Evolutionary conservation across 2,888 invertebrate species (phyloP).

Genomic region (Melolontha melolontha): DNA sequence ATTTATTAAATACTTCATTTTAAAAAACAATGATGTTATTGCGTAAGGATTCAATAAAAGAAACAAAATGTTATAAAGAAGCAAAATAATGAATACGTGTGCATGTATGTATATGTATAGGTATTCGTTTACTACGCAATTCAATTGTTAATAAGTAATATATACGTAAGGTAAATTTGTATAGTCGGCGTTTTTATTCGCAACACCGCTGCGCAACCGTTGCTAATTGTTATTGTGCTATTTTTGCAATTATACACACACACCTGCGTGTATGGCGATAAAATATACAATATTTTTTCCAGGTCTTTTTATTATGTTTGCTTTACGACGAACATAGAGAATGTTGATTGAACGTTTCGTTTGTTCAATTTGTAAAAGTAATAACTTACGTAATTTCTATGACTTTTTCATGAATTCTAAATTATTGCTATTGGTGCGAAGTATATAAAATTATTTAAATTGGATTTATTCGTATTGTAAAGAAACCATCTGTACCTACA

Average conservation of each 20-base stretch:
- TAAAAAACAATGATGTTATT: no score
- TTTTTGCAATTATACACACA: conserved; percentile 37
- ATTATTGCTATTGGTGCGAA: no score
- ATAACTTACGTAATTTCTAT: conserved; percentile 21
- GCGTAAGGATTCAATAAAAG: no score
- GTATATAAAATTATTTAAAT: no score
- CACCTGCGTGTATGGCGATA: conserved; percentile 35
- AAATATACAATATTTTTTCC: conserved; percentile 24
- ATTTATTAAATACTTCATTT: no score
- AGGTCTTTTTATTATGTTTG: conserved; percentile 23
- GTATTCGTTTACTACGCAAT: conserved; percentile 14
- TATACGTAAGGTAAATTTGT: conserved; percentile 27
- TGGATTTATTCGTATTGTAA: no score
- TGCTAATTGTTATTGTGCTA: conserved; percentile 32
- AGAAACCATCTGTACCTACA: no score
- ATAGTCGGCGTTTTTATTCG: conserved; percentile 28
- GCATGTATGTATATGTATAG: not conserved
- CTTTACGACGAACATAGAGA: conserved; percentile 19
- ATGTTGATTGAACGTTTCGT: conserved; percentile 22
- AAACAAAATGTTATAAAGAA: no score
- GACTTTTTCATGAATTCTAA: not conserved
- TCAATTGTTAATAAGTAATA: conserved; percentile 14
- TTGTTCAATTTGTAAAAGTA: conserved; percentile 32
- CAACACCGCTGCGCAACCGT: conserved; percentile 21
- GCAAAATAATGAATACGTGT: not conserved